phyloP scores from a whole-genome alignment of 2,888 invertebrate species.

The Spodoptera exigua region DNA sequence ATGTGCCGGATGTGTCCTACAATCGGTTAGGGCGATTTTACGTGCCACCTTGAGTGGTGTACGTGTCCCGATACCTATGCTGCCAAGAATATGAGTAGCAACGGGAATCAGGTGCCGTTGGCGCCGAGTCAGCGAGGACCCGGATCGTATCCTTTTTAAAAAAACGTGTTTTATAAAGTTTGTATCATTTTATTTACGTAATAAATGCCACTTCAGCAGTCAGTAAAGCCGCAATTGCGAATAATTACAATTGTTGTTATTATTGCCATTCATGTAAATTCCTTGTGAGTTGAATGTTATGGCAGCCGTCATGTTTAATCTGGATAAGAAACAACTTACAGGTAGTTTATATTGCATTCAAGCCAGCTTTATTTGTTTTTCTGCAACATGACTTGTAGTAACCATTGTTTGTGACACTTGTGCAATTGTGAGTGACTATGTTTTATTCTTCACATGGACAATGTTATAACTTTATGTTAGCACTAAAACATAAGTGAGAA shows the following conservation, averaged over 20 bases:
- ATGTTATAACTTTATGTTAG: not conserved
- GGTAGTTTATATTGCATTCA: slow-evolving; percentile 25
- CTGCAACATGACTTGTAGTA: slow-evolving; percentile 42
- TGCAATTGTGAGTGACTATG: slow-evolving; percentile 18
- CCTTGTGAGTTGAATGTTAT: slow-evolving; percentile 3
- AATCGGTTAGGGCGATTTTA: slow-evolving; percentile 87
- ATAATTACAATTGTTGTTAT: slow-evolving; percentile 61
- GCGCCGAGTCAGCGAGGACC: slow-evolving; percentile 89
- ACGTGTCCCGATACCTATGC: slow-evolving; percentile 90
- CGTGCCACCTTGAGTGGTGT: slow-evolving; percentile 91
- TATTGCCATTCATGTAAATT: slow-evolving; percentile 47
- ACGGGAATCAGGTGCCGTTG: slow-evolving; percentile 91
- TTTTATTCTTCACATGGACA: not conserved
- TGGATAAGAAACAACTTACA: slow-evolving; percentile 9
- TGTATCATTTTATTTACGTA: slow-evolving; percentile 84
- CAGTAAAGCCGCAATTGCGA: slow-evolving; percentile 80
- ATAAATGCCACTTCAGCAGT: slow-evolving; percentile 84
- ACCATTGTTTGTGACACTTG: slow-evolving; percentile 42
- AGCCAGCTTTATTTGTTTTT: slow-evolving; percentile 47
- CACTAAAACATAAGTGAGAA: not conserved
- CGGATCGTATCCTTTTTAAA: slow-evolving; percentile 90
- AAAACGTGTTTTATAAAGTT: slow-evolving; percentile 65
- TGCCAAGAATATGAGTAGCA: slow-evolving; percentile 91
- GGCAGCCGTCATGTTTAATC: slow-evolving; percentile 10
- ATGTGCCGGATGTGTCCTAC: slow-evolving; percentile 89